Percentiles rank a stretch among this genome's conserved stretches.
Evolutionary conservation across 2,113 vertebrate species (phyloP).

Genomic region (Hippocampus guttulatus): DNA sequence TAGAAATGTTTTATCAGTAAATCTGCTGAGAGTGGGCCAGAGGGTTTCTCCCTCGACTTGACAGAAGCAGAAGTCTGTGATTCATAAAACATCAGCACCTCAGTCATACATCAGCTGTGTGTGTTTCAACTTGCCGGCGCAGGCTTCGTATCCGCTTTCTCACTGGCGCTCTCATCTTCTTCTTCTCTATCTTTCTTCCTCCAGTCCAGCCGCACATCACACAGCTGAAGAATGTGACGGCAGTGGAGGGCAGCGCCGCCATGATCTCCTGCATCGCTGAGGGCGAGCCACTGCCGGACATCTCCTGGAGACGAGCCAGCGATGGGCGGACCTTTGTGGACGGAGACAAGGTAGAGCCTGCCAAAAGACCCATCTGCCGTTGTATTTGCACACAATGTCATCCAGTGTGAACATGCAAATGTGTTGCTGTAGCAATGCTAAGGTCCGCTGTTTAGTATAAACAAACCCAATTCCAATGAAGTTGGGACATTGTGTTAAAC

Average conservation of each 20-base stretch:
- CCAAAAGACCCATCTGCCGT: conserved; percentile 28
- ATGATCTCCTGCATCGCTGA: conserved; percentile 91
- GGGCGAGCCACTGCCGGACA: conserved; percentile 91
- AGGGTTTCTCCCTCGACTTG: conserved; percentile 11
- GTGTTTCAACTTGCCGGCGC: conserved; percentile 36
- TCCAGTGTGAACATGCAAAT: background rate
- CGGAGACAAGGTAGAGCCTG: conserved; percentile 83
- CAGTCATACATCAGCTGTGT: conserved; percentile 46
- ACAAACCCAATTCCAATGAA: too few species aligned
- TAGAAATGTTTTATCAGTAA: conserved; percentile 14
- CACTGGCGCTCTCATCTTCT: conserved; percentile 9
- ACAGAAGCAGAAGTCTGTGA: conserved; percentile 10
- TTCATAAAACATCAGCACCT: conserved; percentile 41
- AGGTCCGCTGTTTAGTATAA: background rate
- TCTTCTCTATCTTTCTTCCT: background rate
- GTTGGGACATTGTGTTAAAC: too few species aligned
- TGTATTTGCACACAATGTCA: background rate
- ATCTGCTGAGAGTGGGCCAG: conserved; percentile 22
- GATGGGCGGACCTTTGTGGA: conserved; percentile 86
- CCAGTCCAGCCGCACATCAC: conserved; percentile 97
- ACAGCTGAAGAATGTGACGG: conserved; percentile 91
- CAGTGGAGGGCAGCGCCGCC: conserved; percentile 85
- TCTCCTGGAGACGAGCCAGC: conserved; percentile 89
- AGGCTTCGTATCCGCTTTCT: conserved; percentile 24
- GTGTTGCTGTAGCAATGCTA: background rate